Evolutionary conservation across 2,888 invertebrate species (phyloP).

Genomic region (Dascillus cervinus): DNA sequence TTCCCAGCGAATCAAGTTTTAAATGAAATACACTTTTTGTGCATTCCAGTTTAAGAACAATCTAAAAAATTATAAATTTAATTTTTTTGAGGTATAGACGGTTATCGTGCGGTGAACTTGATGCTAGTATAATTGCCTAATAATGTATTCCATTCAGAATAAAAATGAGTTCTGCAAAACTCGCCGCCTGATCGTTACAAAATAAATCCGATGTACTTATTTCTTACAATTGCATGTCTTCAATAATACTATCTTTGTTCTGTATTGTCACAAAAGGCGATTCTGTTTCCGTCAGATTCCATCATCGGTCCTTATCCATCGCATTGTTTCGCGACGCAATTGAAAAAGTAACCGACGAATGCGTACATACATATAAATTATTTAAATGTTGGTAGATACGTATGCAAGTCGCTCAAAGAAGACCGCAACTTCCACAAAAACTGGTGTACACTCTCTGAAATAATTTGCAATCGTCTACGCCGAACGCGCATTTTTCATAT

Average conservation of each 20-base stretch:
- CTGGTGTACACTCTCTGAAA: constrained; percentile 35
- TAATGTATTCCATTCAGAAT: constrained; percentile 31
- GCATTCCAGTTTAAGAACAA: too few relatives aligned
- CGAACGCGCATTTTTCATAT: constrained; percentile 13
- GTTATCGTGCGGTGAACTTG: constrained; percentile 24
- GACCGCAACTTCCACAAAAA: constrained; percentile 40
- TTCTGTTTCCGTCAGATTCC: constrained; percentile 30
- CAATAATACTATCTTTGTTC: constrained; percentile 19
- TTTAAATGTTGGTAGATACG: constrained; percentile 44
- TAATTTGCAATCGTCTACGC: constrained; percentile 13
- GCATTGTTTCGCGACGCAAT: constrained; percentile 37
- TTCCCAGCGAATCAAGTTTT: too few relatives aligned
- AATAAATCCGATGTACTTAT: constrained; percentile 33
- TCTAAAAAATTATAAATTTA: too few relatives aligned
- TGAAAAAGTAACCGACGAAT: constrained; percentile 39
- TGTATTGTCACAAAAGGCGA: constrained; percentile 12
- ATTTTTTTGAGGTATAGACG: too few relatives aligned
- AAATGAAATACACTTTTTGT: too few relatives aligned
- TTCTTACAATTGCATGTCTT: constrained; percentile 32
- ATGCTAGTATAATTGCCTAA: constrained; percentile 28
- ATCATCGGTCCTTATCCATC: constrained; percentile 29
- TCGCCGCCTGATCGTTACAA: constrained; percentile 29
- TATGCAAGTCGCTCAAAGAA: constrained; percentile 44
- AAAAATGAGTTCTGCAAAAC: constrained; percentile 31
- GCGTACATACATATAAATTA: constrained; percentile 45